Conservation (phyloP, 2,113 vertebrate genomes). For the Silurus asotus region DNA sequence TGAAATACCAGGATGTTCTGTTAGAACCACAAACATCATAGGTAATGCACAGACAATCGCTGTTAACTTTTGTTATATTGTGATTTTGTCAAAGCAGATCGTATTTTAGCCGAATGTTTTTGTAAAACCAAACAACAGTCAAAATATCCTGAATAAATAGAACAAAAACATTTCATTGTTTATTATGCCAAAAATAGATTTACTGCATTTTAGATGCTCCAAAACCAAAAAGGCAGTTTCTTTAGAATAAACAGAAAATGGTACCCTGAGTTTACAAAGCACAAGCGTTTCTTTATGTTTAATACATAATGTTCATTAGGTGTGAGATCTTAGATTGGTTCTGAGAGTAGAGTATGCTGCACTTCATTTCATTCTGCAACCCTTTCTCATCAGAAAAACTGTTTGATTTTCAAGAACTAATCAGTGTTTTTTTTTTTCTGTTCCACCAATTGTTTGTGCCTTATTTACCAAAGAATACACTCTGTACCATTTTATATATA, state of each 20-base stretch:
- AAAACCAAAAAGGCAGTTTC: not conserved
- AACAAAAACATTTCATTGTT: not conserved
- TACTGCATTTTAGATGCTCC: not conserved
- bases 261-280: not conserved
- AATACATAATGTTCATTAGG: not conserved
- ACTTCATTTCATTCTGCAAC: not conserved
- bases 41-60: not conserved
- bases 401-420: not conserved
- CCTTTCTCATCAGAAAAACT: not conserved
- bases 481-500: not conserved
- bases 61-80: not conserved
- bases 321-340: not conserved
- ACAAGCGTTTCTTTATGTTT: not conserved
- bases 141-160: not conserved
- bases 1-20: conserved; percentile 5
- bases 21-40: not conserved
- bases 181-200: not conserved
- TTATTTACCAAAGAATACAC: not conserved
- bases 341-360: not conserved
- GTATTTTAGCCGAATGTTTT: not conserved
- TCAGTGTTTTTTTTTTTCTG: not conserved
- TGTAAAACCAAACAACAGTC: not conserved
- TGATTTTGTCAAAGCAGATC: conserved; percentile 13
- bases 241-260: not conserved
- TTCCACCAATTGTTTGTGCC: not conserved